Conservation (phyloP, 2,888 invertebrate genomes). For the Noctua janthe region DNA sequence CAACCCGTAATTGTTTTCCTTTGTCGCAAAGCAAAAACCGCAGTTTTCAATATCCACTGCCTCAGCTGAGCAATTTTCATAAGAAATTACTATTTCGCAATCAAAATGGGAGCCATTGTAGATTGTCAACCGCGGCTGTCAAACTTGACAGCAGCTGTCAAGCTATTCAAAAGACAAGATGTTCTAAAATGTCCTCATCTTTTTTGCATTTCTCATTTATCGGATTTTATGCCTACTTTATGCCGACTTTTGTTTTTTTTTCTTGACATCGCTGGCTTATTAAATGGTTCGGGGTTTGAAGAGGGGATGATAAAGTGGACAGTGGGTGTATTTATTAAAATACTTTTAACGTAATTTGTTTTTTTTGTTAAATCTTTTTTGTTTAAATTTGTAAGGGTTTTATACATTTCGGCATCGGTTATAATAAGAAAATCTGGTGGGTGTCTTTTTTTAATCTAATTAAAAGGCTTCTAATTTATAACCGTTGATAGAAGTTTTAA, state of each 20-base stretch:
- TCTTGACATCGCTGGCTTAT: conserved; percentile 31
- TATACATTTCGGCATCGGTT: not conserved
- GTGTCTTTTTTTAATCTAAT: not conserved
- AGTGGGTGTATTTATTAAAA: conserved; percentile 41
- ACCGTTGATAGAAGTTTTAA: too few species aligned
- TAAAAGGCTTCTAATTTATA: not conserved
- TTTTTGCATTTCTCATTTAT: conserved; percentile 58
- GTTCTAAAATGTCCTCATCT: conserved; percentile 41
- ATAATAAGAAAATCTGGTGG: not conserved
- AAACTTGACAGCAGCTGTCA: conserved; percentile 62
- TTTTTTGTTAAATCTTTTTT: conserved; percentile 20
- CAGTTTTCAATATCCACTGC: conserved; percentile 50
- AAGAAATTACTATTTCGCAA: conserved; percentile 64
- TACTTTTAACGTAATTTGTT: not conserved
- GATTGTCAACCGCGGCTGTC: conserved; percentile 57
- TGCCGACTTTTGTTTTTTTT: conserved; percentile 22
- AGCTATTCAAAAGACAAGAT: conserved; percentile 49
- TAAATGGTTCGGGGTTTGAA: conserved; percentile 28
- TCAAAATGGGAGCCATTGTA: conserved; percentile 59
- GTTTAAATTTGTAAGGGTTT: not conserved
- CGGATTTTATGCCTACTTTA: conserved; percentile 28
- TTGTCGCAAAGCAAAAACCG: conserved; percentile 38
- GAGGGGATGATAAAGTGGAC: conserved; percentile 40
- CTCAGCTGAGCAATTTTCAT: conserved; percentile 65
- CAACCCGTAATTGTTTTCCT: conserved; percentile 38